Conservation (phyloP, 2,113 vertebrate genomes). For the mouse (Mus musculus) region DNA sequence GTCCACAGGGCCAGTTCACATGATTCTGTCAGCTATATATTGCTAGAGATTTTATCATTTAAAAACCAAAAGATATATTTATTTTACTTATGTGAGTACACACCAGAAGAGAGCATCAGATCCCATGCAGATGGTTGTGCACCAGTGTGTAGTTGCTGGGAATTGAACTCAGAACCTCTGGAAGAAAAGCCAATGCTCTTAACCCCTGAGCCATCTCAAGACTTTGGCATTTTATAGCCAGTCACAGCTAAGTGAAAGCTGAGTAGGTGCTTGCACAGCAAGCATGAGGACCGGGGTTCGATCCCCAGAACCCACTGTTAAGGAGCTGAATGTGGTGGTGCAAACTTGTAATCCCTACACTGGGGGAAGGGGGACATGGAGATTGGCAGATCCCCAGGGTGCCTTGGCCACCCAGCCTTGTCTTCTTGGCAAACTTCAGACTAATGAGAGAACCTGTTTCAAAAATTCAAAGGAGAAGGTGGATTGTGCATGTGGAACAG, state of each 20-base stretch:
- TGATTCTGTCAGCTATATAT: background rate
- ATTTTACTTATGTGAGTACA: too few species aligned
- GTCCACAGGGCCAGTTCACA: too few species aligned
- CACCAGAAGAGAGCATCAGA: too few species aligned
- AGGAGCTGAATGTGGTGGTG: background rate
- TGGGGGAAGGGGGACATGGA: background rate
- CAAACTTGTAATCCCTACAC: background rate
- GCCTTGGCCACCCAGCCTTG: background rate
- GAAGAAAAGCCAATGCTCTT: too few species aligned
- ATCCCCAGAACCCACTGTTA: background rate
- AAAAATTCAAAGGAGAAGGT: background rate
- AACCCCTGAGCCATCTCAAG: too few species aligned
- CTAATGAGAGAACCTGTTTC: background rate
- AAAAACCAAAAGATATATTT: too few species aligned
- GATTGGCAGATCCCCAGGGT: background rate
- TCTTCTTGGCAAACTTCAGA: background rate
- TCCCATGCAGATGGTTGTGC: too few species aligned
- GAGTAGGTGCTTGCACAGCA: background rate
- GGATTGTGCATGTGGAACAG: background rate
- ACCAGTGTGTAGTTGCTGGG: too few species aligned
- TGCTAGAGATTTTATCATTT: background rate
- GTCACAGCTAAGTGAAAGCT: background rate
- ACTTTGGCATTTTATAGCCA: background rate
- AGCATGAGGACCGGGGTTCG: too few species aligned
- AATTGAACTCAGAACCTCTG: too few species aligned